phyloP scores from a whole-genome alignment of 2,113 vertebrate genomes.

The Buteo buteo region DNA sequence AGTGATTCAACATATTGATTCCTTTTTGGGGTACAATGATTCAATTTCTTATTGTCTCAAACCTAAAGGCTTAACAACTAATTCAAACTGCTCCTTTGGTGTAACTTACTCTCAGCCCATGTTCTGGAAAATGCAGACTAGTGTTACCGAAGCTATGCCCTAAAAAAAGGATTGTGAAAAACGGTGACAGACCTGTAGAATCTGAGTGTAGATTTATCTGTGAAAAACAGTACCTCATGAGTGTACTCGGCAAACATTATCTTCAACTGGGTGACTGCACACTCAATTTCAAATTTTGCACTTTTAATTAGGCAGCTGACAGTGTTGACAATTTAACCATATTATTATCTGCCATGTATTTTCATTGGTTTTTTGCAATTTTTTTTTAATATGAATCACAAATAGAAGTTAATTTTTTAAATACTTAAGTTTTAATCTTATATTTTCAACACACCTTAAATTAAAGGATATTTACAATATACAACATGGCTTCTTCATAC shows the following conservation, averaged over 20 bases:
- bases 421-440: neutral
- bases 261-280: neutral
- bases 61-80: neutral
- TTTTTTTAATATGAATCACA: neutral
- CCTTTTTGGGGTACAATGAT: neutral
- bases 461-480: neutral
- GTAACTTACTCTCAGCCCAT: neutral
- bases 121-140: neutral
- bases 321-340: neutral
- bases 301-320: neutral
- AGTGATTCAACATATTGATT: neutral
- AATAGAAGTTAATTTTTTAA: neutral
- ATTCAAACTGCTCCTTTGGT: neutral
- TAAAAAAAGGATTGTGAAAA: neutral
- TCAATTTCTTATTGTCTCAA: neutral
- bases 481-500: neutral
- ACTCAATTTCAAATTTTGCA: neutral
- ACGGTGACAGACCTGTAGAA: neutral
- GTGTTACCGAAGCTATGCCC: neutral
- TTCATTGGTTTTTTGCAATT: neutral
- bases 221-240: neutral
- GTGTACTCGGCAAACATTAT: neutral
- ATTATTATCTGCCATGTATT: neutral
- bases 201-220: neutral
- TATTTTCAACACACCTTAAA: neutral